Base-by-base conservation (phyloP, 2,113 vertebrate genomes). In the Anthoscopus minutus region DNA sequence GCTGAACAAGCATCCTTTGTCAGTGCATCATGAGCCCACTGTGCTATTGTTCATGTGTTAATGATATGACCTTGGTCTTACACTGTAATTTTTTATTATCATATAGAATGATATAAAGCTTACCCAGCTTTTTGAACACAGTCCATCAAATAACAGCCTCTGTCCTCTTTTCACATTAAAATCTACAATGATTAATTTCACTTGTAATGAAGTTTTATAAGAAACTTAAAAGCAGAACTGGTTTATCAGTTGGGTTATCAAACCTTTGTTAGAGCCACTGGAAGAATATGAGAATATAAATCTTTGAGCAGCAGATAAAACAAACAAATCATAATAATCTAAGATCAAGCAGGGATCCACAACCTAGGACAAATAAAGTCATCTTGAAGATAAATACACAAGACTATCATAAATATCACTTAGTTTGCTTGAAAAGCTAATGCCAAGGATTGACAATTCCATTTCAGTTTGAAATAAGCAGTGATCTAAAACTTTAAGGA, bases 121-220 rank as follows among this genome's bases (percentile, higher is more conserved):
- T 93, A 80, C 89, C 93, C 79, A 92, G 94, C 92, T 96, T 92
- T 97, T 92, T 78, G 88, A 96, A 94, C 62, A 92, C 91, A 96
- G 92, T 95, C 56, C 95, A 95, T 97, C 92, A 95, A 97, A 92
- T 92, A 93, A 91, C 74, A 20, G 25, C 85, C 80, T 76, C 65
- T 91, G 96, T 95, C 94, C 95, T 95, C 60, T 96, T 97, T 96
- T 97, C 93, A 95, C 96, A 98, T 98, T 98, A 97, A 98, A 95
- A 94, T 94, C 97, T 93, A 42, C 93, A 89, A 93, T 98, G 97
- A 98, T 98, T 98, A 98, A 98, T 98, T 98, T 98, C 95, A 97
- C 94, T 97, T 97, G 81, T 97, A 97, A 97, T 97, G 95, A 97
- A 96, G 96, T 97, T 97, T 97, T 95, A 93, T 87, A 97, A 86